These are phyloP conservation scores for Enteromius unitaeniatus DNA, from an alignment of 2,797 vertebrate genomes.

Conservation along the genomic window DNA sequence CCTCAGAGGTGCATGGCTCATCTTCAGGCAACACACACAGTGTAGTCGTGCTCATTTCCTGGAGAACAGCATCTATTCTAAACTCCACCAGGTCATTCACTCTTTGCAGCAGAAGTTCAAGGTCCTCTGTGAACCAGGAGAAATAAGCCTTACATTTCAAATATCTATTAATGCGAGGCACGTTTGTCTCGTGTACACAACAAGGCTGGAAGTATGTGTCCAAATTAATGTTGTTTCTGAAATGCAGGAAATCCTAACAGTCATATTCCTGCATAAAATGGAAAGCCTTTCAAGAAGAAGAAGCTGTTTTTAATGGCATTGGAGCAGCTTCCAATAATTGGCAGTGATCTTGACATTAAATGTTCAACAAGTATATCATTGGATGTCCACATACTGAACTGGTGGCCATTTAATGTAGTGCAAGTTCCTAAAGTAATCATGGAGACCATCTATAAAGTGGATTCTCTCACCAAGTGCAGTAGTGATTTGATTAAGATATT, in stretches of 20 bases:
- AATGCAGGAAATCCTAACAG: not conserved
- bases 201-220: not conserved
- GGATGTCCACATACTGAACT: not conserved
- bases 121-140: conserved; percentile 73
- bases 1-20: conserved; percentile 85
- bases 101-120: conserved; percentile 87
- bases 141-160: conserved; percentile 1
- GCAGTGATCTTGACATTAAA: not conserved
- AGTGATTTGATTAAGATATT: conserved; percentile 81
- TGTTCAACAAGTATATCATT: not conserved
- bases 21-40: conserved; percentile 87
- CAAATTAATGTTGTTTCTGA: conserved; percentile 4
- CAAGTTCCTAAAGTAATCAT: not conserved
- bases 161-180: not conserved
- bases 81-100: conserved; percentile 90
- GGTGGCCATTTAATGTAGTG: no score
- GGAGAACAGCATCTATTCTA: conserved; percentile 86
- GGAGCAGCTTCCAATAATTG: not conserved
- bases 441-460: not conserved
- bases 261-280: not conserved
- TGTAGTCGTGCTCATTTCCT: conserved; percentile 82
- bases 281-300: not conserved
- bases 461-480: conserved; percentile 82
- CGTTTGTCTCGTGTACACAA: not conserved
- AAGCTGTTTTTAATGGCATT: not conserved